A percentile compares a stretch with the other conserved stretches of the same genome.
phyloP scores from a whole-genome alignment of 2,113 vertebrate genomes.

The Oriolus oriolus region DNA sequence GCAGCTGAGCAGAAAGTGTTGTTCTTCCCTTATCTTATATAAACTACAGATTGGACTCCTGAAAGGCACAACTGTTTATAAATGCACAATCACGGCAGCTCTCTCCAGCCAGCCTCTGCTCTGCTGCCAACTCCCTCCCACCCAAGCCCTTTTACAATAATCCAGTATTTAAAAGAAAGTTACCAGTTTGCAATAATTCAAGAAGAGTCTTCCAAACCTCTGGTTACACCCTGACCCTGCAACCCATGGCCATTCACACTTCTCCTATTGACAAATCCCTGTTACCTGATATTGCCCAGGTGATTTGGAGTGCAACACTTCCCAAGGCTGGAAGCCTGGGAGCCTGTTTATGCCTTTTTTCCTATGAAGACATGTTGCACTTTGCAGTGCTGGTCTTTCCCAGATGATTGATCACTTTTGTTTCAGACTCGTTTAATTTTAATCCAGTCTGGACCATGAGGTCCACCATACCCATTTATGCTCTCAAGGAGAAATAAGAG shows the following conservation, averaged over 20 bases:
- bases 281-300: fast-evolving
- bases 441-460: not conserved
- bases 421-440: not conserved
- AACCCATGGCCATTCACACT: not conserved
- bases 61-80: not conserved
- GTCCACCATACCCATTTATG: not conserved
- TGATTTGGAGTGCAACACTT: no score
- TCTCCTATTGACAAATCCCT: fast-evolving
- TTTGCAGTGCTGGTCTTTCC: not conserved
- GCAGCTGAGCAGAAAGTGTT: not conserved
- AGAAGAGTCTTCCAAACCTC: not conserved
- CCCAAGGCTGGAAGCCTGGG: not conserved
- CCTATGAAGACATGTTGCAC: not conserved
- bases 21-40: slow-evolving; percentile 42
- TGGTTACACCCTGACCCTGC: not conserved
- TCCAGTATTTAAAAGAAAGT: not conserved
- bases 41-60: not conserved
- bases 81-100: not conserved
- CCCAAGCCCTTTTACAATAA: not conserved
- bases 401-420: not conserved
- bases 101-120: not conserved
- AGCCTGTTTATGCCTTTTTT: not conserved
- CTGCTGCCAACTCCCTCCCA: not conserved
- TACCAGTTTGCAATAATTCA: not conserved
- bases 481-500: not conserved